Evolutionary conservation across 2,113 vertebrate genomes (phyloP).

Genomic region (Percina caprodes): DNA sequence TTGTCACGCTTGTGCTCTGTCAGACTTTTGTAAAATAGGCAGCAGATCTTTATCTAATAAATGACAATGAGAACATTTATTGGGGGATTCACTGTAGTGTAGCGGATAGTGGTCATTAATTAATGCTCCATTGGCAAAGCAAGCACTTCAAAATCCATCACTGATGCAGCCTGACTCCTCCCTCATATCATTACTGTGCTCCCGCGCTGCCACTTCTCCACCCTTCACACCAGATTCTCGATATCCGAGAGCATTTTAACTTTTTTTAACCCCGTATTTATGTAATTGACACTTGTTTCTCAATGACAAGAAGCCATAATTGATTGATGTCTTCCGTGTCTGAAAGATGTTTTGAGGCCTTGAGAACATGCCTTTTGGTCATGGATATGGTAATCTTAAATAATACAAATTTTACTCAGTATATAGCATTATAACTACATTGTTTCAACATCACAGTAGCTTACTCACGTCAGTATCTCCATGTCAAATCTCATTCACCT

Average conservation of each 20-base stretch:
- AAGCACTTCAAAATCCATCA: not conserved
- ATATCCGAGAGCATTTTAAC: not conserved
- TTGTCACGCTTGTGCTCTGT: not conserved
- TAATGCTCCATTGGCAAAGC: constrained; percentile 9
- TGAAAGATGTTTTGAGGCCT: not conserved
- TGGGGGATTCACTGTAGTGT: not conserved
- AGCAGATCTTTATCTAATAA: not conserved
- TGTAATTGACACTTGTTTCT: not conserved
- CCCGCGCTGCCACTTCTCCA: not conserved
- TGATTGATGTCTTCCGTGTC: not conserved
- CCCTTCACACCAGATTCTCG: not conserved
- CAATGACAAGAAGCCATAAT: not conserved
- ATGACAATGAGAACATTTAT: constrained; percentile 18
- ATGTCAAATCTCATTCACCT: not conserved
- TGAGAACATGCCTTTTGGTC: not conserved
- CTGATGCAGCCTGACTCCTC: not conserved
- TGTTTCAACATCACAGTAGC: not conserved
- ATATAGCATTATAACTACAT: not conserved
- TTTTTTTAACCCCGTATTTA: not conserved
- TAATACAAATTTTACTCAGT: not conserved
- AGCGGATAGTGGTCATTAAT: constrained; percentile 15
- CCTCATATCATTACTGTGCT: constrained; percentile 2
- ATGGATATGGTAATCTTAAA: not conserved
- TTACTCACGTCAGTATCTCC: not conserved
- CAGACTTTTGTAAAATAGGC: not conserved